A percentile compares a stretch with the other conserved stretches of the same genome.
These are phyloP conservation scores for Athalia rosae DNA, from an alignment of 2,888 invertebrate species.

Conservation along the genomic window DNA sequence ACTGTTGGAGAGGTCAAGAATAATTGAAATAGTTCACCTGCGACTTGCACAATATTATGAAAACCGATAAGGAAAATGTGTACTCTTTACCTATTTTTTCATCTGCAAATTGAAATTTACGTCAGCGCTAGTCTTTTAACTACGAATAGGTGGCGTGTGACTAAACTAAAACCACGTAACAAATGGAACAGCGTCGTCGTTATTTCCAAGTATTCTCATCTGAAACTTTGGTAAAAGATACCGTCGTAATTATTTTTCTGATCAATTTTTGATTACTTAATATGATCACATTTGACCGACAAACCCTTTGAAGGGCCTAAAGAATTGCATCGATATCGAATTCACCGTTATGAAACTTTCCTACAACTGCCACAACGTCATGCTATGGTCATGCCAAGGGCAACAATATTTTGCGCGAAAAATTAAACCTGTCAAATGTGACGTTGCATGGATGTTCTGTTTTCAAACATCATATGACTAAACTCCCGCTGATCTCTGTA, in stretches of 20 bases:
- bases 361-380: too few relatives aligned
- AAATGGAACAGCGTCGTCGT: conserved; percentile 32
- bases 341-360: too few relatives aligned
- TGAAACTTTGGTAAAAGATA: conserved; percentile 16
- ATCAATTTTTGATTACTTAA: conserved; percentile 2
- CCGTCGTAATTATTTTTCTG: conserved; percentile 17
- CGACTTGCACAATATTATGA: conserved; percentile 29
- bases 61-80: not conserved
- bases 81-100: conserved; percentile 48
- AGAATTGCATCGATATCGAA: too few relatives aligned
- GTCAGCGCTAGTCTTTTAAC: conserved; percentile 1
- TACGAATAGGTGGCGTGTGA: conserved; percentile 1
- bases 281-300: too few relatives aligned
- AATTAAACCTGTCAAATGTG: conserved; percentile 38
- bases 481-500: too few relatives aligned
- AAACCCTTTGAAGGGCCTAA: too few relatives aligned
- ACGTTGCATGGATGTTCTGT: not conserved
- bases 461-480: not conserved
- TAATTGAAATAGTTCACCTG: not conserved
- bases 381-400: not conserved
- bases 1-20: not conserved
- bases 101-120: conserved; percentile 44
- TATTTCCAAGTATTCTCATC: not conserved
- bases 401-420: conserved; percentile 39
- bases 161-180: conserved; percentile 36